Conservation (phyloP, 1,140 invertebrate species). For the Drosophila saltans region DNA sequence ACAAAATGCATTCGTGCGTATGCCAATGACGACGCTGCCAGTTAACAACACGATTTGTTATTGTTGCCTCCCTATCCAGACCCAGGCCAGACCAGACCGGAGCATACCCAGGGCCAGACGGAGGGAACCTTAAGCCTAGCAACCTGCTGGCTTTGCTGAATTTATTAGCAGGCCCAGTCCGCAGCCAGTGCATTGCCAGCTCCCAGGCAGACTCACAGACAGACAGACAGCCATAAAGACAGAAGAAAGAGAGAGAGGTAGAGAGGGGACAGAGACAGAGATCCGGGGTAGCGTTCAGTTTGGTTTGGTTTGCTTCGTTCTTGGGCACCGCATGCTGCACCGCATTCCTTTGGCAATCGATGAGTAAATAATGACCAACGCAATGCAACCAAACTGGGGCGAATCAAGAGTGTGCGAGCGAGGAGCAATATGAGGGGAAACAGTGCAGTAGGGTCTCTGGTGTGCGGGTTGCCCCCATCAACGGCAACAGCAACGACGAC, state of each 20-base stretch:
- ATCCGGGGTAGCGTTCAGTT: slow-evolving; percentile 30
- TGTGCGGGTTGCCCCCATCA: slow-evolving; percentile 41
- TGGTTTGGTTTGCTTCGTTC: slow-evolving; percentile 17
- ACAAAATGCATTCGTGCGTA: slow-evolving; percentile 71
- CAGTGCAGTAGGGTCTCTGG: slow-evolving; percentile 18
- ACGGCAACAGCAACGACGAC: not conserved
- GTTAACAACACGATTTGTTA: slow-evolving; percentile 81
- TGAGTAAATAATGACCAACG: slow-evolving; percentile 81
- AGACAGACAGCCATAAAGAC: slow-evolving; percentile 21
- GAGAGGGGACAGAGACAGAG: not conserved
- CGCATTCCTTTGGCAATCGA: slow-evolving; percentile 75
- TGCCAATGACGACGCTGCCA: slow-evolving; percentile 73
- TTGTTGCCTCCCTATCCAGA: slow-evolving; percentile 44
- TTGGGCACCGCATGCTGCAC: slow-evolving; percentile 63
- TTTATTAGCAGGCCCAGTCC: slow-evolving; percentile 71
- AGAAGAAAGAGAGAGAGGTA: not conserved
- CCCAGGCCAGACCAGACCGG: slow-evolving; percentile 13
- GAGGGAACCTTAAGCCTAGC: slow-evolving; percentile 70
- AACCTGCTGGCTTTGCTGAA: slow-evolving; percentile 80
- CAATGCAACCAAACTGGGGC: slow-evolving; percentile 70
- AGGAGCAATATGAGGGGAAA: too few species aligned
- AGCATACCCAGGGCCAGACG: slow-evolving; percentile 19
- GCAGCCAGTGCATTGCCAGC: slow-evolving; percentile 43
- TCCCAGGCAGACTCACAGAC: slow-evolving; percentile 22
- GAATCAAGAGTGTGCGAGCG: slow-evolving; percentile 12